phyloP scores from a whole-genome alignment of 2,888 invertebrate species.

The Drosophila paracracens region DNA sequence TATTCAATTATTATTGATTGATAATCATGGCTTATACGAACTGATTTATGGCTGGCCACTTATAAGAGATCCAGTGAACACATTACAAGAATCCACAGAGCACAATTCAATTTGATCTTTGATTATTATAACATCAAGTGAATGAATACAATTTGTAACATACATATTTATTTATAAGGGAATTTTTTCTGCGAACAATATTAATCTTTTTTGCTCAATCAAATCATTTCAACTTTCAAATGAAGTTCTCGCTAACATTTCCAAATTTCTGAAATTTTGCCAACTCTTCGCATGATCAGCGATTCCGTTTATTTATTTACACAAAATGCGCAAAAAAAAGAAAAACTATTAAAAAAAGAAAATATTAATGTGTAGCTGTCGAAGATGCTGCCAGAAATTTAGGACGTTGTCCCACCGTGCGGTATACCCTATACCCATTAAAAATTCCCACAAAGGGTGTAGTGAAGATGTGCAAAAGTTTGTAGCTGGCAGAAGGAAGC shows the following conservation, averaged over 20 bases:
- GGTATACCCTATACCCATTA: not conserved
- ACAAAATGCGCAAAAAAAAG: not conserved
- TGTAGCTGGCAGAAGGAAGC: not conserved
- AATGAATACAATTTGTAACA: not conserved
- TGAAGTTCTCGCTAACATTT: not conserved
- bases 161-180: not conserved
- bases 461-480: not conserved
- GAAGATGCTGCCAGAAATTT: constrained; percentile 2
- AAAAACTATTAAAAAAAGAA: constrained; percentile 3
- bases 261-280: not conserved
- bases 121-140: not conserved
- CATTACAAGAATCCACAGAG: not conserved
- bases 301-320: constrained; percentile 22
- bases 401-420: constrained; percentile 11
- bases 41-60: constrained; percentile 46
- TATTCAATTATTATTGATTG: constrained; percentile 65
- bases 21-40: constrained; percentile 46
- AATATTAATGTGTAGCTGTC: constrained; percentile 14
- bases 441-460: not conserved
- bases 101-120: not conserved
- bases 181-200: not conserved
- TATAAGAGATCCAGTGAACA: not conserved
- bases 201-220: not conserved
- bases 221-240: constrained; percentile 5
- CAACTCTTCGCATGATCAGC: constrained; percentile 11